These are phyloP conservation scores for Macaca nemestrina DNA, from an alignment of 2,113 vertebrate species.

Conservation along the genomic window DNA sequence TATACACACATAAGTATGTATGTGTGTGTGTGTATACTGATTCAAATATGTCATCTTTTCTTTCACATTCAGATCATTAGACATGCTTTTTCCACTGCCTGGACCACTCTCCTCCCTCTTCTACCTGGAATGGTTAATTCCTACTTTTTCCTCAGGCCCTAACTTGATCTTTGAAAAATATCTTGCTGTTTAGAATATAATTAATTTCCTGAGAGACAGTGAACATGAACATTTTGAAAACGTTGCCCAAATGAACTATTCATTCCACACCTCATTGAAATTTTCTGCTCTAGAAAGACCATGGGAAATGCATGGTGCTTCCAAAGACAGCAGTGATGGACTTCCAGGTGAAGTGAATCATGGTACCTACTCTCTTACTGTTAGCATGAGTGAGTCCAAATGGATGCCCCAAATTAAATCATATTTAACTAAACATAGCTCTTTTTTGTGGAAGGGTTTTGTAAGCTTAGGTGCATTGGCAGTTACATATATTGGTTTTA, in stretches of 20 bases:
- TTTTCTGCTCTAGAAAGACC: not conserved
- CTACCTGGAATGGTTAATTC: not conserved
- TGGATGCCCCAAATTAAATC: not conserved
- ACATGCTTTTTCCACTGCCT: not conserved
- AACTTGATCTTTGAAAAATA: not conserved
- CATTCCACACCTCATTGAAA: not conserved
- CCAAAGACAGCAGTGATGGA: accelerated
- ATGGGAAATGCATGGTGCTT: not conserved
- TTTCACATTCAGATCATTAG: not conserved
- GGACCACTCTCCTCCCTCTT: not conserved
- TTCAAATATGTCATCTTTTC: not conserved
- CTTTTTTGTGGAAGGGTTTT: not conserved
- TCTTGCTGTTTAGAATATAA: not conserved
- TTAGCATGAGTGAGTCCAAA: not conserved
- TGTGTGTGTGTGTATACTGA: not conserved
- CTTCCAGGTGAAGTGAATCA: not conserved
- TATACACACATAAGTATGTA: too few species aligned
- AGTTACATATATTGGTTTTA: not conserved
- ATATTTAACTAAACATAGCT: not conserved
- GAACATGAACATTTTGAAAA: not conserved
- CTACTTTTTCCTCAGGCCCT: not conserved
- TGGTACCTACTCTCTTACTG: not conserved
- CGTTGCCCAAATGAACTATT: not conserved
- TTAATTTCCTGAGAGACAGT: not conserved
- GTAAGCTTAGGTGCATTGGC: not conserved